Evolutionary conservation across 1,140 invertebrate species (phyloP).

Genomic region (Pseudachorutes palmiensis): DNA sequence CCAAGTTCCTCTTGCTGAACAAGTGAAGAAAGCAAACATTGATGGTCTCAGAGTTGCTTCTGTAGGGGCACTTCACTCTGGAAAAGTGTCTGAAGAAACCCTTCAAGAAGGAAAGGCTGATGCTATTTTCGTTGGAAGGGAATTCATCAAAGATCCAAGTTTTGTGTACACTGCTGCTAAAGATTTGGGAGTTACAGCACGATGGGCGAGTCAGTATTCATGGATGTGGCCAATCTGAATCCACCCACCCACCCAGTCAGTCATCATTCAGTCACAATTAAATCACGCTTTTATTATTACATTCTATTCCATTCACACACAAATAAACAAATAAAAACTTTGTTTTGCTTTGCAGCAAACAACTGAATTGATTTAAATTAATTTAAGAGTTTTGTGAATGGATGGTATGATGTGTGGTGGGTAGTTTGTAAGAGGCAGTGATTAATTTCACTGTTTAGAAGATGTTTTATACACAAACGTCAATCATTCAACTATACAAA

Average conservation of each 20-base stretch:
- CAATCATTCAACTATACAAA: neutral
- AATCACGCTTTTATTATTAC: neutral
- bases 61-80: constrained; percentile 12
- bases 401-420: neutral
- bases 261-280: neutral
- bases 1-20: constrained; percentile 16
- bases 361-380: neutral
- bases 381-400: neutral
- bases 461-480: neutral
- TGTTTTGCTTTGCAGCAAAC: neutral
- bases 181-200: constrained; percentile 9
- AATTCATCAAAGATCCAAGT: constrained; percentile 21
- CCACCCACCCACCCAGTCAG: neutral
- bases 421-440: neutral
- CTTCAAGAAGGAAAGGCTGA: constrained; percentile 12
- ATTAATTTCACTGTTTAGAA: neutral
- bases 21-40: constrained; percentile 22
- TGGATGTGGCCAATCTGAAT: constrained; percentile 22
- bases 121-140: constrained; percentile 11
- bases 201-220: constrained; percentile 23
- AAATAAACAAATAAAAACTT: neutral
- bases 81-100: neutral
- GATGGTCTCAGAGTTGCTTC: constrained; percentile 6
- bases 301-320: neutral
- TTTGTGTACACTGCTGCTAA: constrained; percentile 15